Conservation (phyloP, 2,113 vertebrate genomes). For the Crotalus helleri region DNA sequence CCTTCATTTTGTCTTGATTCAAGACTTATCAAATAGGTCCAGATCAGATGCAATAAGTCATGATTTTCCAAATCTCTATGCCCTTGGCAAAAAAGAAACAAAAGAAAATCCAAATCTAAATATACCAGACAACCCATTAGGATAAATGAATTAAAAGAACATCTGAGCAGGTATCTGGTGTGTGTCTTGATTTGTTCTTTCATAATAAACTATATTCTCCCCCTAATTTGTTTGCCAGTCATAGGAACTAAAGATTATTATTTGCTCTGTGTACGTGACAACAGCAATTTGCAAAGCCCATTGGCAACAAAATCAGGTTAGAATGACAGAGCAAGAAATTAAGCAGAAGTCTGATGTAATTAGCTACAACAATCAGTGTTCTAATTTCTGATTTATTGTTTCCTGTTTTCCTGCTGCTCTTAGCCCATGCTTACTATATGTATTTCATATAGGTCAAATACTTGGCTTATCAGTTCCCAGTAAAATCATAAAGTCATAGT, state of each 20-base stretch:
- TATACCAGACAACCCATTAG: constrained; percentile 70
- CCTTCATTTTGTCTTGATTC: constrained; percentile 52
- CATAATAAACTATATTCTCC: constrained; percentile 73
- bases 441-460: constrained; percentile 76
- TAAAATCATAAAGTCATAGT: constrained; percentile 76
- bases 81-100: constrained; percentile 65
- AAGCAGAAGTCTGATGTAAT: constrained; percentile 89
- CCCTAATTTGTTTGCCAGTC: constrained; percentile 78
- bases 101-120: not conserved
- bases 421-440: constrained; percentile 79
- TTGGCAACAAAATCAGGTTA: constrained; percentile 85
- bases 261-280: constrained; percentile 79
- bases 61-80: constrained; percentile 69
- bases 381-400: constrained; percentile 93
- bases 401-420: constrained; percentile 86
- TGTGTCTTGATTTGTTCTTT: constrained; percentile 77
- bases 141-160: constrained; percentile 82
- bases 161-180: constrained; percentile 84
- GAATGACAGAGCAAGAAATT: constrained; percentile 85
- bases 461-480: constrained; percentile 78
- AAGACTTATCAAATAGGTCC: constrained; percentile 70
- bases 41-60: constrained; percentile 71
- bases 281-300: constrained; percentile 82
- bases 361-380: constrained; percentile 87
- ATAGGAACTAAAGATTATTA: constrained; percentile 78